A percentile compares a stretch with the other conserved stretches of the same genome.
Evolutionary conservation across 2,113 vertebrate genomes (phyloP).

Genomic region (Tragelaphus strepsiceros): DNA sequence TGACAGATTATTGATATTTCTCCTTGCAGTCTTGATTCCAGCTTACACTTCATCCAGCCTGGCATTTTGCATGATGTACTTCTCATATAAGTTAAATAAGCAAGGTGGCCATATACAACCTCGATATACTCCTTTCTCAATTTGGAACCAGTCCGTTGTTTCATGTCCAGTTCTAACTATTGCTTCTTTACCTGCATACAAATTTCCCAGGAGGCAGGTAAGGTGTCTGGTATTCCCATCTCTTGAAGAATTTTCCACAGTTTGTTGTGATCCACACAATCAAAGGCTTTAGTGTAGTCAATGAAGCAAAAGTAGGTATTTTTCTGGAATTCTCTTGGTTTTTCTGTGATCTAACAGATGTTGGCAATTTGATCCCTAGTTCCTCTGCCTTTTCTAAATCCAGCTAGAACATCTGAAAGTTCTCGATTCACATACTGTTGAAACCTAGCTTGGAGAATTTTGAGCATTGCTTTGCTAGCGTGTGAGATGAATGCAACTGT

Average conservation of each 20-base stretch:
- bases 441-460: not conserved
- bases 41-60: not conserved
- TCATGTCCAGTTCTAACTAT: not conserved
- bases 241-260: not conserved
- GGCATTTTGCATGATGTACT: rapidly evolving
- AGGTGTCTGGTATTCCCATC: not conserved
- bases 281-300: not conserved
- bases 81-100: not conserved
- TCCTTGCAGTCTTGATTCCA: not conserved
- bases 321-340: not conserved
- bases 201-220: not conserved
- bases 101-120: not conserved
- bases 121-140: not conserved
- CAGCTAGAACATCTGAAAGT: not conserved
- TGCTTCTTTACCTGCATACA: not conserved
- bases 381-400: not conserved
- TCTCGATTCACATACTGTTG: not conserved
- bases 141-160: not conserved
- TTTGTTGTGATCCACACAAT: not conserved
- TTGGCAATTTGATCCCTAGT: not conserved
- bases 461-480: not conserved
- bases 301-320: not conserved
- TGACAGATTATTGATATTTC: not conserved
- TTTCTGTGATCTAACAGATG: not conserved
- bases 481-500: not conserved